phyloP scores from a whole-genome alignment of 2,113 vertebrate genomes.

The Gobiocypris rarus region DNA sequence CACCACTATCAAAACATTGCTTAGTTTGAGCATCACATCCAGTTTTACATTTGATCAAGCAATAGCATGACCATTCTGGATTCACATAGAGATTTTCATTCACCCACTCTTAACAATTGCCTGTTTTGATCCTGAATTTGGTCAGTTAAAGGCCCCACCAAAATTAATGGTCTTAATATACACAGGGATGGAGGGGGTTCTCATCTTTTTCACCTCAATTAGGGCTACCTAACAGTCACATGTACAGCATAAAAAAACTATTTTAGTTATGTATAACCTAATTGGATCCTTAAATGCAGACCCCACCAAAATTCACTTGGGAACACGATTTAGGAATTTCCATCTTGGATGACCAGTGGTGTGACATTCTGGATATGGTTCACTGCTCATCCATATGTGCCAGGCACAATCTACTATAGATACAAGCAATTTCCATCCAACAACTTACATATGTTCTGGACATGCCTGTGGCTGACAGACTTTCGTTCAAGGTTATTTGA shows the following conservation, averaged over 20 bases:
- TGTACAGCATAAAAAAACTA: background rate
- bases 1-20: background rate
- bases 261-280: background rate
- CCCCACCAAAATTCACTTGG: background rate
- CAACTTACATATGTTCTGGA: background rate
- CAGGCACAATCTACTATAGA: background rate
- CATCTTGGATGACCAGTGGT: background rate
- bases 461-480: background rate
- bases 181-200: background rate
- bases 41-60: background rate
- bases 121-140: background rate
- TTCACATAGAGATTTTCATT: background rate
- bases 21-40: background rate
- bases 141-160: background rate
- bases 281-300: background rate
- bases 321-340: background rate
- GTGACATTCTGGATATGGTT: background rate
- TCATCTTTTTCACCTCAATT: background rate
- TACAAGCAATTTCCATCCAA: background rate
- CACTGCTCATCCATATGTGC: background rate
- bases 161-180: background rate
- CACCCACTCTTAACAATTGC: background rate
- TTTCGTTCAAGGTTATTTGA: background rate
- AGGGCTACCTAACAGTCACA: background rate
- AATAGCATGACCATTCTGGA: background rate